phyloP scores from a whole-genome alignment of 2,113 vertebrate species.

The Clarias gariepinus region DNA sequence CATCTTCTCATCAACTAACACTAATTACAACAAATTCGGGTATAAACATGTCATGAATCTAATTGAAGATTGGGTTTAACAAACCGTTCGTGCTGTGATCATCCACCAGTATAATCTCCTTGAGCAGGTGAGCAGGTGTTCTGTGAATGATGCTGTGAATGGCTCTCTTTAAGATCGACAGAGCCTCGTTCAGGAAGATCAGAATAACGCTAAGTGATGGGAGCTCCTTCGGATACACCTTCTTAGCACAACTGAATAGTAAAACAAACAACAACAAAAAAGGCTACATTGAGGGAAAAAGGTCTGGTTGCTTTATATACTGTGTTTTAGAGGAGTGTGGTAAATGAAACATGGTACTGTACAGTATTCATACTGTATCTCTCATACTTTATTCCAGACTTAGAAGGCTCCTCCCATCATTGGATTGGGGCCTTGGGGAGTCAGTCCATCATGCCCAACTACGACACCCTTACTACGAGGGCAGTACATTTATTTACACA shows the following conservation, averaged over 20 bases:
- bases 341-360: not conserved
- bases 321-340: not conserved
- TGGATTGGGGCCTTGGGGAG: too few species aligned
- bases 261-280: not conserved
- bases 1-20: too few species aligned
- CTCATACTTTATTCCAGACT: too few species aligned
- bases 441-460: too few species aligned
- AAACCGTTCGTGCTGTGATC: slow-evolving; percentile 76
- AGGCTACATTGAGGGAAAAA: not conserved
- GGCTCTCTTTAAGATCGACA: slow-evolving; percentile 76
- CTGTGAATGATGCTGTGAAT: slow-evolving; percentile 73
- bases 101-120: slow-evolving; percentile 80
- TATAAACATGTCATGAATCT: not conserved
- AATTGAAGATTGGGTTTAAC: not conserved
- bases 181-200: slow-evolving; percentile 79
- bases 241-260: slow-evolving; percentile 12
- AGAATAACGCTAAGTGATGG: slow-evolving; percentile 75
- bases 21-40: not conserved
- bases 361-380: not conserved
- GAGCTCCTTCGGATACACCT: slow-evolving; percentile 68
- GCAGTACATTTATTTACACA: too few species aligned
- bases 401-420: too few species aligned
- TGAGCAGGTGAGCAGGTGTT: slow-evolving; percentile 72
- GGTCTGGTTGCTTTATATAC: not conserved
- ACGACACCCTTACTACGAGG: too few species aligned